Conservation (phyloP, 2,113 vertebrate genomes). For the Oplegnathus fasciatus region DNA sequence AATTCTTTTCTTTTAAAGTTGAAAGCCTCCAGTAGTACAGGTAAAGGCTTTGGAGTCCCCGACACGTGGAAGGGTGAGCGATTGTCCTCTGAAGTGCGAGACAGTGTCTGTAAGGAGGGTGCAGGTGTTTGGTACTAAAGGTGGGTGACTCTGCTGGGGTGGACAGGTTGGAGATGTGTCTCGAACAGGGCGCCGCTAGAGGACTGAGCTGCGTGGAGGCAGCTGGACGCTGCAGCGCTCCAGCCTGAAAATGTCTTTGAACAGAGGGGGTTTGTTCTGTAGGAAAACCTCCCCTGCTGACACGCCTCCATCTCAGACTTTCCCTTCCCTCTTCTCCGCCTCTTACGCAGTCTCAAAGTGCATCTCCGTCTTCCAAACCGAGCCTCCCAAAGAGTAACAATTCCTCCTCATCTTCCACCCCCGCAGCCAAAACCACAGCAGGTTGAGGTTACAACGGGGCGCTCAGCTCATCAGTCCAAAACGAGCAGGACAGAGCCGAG, state of each 20-base stretch:
- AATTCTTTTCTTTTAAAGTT: conserved; percentile 79
- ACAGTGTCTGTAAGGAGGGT: conserved; percentile 63
- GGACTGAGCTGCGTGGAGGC: conserved; percentile 48
- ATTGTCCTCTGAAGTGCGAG: conserved; percentile 82
- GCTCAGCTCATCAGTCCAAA: conserved; percentile 59
- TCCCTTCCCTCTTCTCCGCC: not conserved
- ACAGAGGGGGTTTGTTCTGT: conserved; percentile 30
- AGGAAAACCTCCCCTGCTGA: conserved; percentile 31
- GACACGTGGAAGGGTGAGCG: conserved; percentile 68
- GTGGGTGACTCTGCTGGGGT: conserved; percentile 46
- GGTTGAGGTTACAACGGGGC: conserved; percentile 41
- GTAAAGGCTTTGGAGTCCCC: conserved; percentile 77
- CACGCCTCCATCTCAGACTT: conserved; percentile 26
- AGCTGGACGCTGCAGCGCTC: conserved; percentile 66
- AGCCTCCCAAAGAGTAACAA: conserved; percentile 48
- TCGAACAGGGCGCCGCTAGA: conserved; percentile 44
- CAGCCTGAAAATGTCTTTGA: conserved; percentile 59
- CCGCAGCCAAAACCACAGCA: conserved; percentile 53
- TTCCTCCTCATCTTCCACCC: conserved; percentile 31
- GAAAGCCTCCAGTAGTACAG: conserved; percentile 80
- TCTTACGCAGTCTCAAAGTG: conserved; percentile 51
- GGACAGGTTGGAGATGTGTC: conserved; percentile 65
- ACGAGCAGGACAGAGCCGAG: conserved; percentile 59
- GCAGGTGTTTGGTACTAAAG: conserved; percentile 65
- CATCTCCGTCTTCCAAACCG: conserved; percentile 33